These are phyloP conservation scores for Lindbergichthys nudifrons DNA, from an alignment of 2,797 vertebrate genomes.

Conservation along the genomic window DNA sequence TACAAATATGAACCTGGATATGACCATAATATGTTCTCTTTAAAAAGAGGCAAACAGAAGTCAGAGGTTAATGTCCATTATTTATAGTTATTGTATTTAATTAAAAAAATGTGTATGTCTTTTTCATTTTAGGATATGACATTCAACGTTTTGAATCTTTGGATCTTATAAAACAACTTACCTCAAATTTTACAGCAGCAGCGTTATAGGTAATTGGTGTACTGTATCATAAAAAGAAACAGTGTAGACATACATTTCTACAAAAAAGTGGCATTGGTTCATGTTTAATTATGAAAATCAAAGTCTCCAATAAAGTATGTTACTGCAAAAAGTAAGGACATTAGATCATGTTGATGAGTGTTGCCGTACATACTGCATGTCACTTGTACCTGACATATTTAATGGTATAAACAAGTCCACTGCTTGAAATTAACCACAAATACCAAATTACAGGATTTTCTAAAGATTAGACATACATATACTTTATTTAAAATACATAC, in stretches of 20 bases:
- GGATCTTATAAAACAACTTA: neutral
- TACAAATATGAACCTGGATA: no score
- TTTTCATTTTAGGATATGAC: no score
- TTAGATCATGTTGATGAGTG: neutral
- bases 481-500: slow-evolving; percentile 7
- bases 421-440: neutral
- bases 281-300: neutral
- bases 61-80: neutral
- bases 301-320: neutral
- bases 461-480: slow-evolving; percentile 7
- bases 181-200: neutral
- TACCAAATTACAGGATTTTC: neutral
- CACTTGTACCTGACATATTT: slow-evolving; percentile 20
- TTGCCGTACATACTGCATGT: neutral
- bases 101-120: no score
- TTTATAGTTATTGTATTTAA: no score
- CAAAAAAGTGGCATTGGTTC: no score
- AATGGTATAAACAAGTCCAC: neutral
- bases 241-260: no score
- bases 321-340: neutral
- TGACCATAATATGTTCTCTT: no score
- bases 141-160: no score
- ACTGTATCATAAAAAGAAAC: neutral
- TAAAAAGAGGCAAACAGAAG: no score
- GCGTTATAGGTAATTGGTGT: neutral